Conservation (phyloP, 64 coral and sea anemone genomes). For the Porites lutea region DNA sequence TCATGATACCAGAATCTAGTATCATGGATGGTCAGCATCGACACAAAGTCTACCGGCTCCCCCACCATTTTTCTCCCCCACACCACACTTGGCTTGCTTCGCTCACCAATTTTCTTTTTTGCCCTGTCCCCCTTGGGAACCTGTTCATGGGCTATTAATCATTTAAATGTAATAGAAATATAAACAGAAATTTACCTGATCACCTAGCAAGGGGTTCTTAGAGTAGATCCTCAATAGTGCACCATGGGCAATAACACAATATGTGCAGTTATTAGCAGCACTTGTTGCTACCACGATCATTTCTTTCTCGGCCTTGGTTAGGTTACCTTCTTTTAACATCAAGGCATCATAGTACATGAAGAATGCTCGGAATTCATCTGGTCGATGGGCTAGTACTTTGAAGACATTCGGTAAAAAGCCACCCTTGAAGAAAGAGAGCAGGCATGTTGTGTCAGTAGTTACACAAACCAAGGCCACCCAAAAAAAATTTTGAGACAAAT, state of each 20-base stretch:
- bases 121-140: too few relatives aligned
- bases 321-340: slow-evolving; percentile 86
- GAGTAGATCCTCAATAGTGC: slow-evolving; percentile 90
- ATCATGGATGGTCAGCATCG: too few relatives aligned
- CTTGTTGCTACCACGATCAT: slow-evolving; percentile 94
- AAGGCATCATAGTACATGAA: slow-evolving; percentile 85
- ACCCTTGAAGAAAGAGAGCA: slow-evolving; percentile 34
- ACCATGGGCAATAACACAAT: slow-evolving; percentile 92
- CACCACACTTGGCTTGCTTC: too few relatives aligned
- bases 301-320: slow-evolving; percentile 90
- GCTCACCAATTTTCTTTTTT: too few relatives aligned
- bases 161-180: too few relatives aligned
- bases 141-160: too few relatives aligned
- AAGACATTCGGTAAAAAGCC: slow-evolving; percentile 96
- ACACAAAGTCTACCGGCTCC: too few relatives aligned
- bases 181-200: slow-evolving; percentile 57
- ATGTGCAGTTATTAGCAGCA: slow-evolving; percentile 94
- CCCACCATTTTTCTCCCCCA: too few relatives aligned
- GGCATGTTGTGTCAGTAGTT: not conserved
- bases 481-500: too few relatives aligned
- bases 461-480: not conserved
- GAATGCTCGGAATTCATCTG: slow-evolving; percentile 91
- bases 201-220: slow-evolving; percentile 87
- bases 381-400: slow-evolving; percentile 84
- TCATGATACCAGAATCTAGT: too few relatives aligned